phyloP scores from a whole-genome alignment of 2,113 vertebrate genomes.

The Cnemophilus loriae region DNA sequence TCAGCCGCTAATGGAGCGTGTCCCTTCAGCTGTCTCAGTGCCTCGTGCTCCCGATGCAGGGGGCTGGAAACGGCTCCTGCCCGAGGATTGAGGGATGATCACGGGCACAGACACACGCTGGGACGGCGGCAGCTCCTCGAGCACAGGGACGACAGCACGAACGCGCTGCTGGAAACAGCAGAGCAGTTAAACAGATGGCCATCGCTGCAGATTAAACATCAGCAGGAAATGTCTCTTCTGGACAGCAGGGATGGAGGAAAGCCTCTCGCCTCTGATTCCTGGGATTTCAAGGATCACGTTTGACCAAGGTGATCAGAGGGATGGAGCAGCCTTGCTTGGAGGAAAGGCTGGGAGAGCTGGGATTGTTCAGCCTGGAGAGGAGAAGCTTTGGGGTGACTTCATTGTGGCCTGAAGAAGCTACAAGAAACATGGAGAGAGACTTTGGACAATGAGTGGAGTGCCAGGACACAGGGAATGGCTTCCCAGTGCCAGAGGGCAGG shows the following conservation, averaged over 20 bases:
- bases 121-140: background rate
- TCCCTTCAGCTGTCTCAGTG: background rate
- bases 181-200: background rate
- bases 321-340: background rate
- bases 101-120: rapidly evolving
- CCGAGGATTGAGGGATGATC: background rate
- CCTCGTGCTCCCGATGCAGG: background rate
- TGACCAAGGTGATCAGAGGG: background rate
- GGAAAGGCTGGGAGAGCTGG: background rate
- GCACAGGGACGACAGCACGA: background rate
- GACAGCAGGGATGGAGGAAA: background rate
- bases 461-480: background rate
- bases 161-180: background rate
- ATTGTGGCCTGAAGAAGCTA: rapidly evolving
- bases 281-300: background rate
- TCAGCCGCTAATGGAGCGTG: background rate
- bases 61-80: background rate
- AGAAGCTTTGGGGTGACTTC: rapidly evolving
- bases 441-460: rapidly evolving
- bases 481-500: background rate
- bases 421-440: background rate
- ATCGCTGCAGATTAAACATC: background rate
- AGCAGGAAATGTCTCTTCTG: rapidly evolving
- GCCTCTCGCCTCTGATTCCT: too few relatives aligned
- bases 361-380: background rate